These are phyloP conservation scores for Tinea semifulvella DNA, from an alignment of 2,888 invertebrate species.

Conservation along the genomic window DNA sequence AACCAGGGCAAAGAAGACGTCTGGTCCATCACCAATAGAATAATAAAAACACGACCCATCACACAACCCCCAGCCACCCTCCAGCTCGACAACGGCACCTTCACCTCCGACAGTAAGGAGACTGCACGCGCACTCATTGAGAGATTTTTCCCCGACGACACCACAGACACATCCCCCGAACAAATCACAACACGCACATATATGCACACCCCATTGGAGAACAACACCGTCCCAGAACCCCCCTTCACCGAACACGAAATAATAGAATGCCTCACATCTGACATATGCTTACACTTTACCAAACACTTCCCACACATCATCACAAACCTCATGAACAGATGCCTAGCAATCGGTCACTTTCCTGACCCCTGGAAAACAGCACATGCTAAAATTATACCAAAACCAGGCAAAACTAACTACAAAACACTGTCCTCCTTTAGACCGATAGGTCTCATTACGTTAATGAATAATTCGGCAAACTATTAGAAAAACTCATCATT, in stretches of 20 bases:
- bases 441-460: conserved; percentile 23
- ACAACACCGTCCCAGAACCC: conserved; percentile 14
- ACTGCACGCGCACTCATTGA: conserved; percentile 17
- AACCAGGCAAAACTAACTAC: conserved; percentile 20
- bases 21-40: conserved; percentile 21
- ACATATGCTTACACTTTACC: conserved; percentile 19
- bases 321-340: conserved; percentile 1
- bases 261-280: conserved; percentile 17
- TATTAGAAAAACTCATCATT: conserved; percentile 17
- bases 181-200: background rate
- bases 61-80: conserved; percentile 20
- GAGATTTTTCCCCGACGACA: conserved; percentile 21
- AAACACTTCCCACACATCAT: background rate
- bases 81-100: conserved; percentile 5
- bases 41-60: conserved; percentile 17
- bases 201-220: background rate
- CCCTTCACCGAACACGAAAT: conserved; percentile 19
- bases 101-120: conserved; percentile 16
- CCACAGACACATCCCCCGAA: background rate
- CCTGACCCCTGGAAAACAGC: conserved; percentile 22
- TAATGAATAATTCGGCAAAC: conserved; percentile 23
- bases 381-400: conserved; percentile 23
- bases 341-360: conserved; percentile 15
- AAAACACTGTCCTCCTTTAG: conserved; percentile 17
- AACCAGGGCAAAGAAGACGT: conserved; percentile 21